These are phyloP conservation scores for Pangasius djambal DNA, from an alignment of 2,797 vertebrate species.

Conservation along the genomic window DNA sequence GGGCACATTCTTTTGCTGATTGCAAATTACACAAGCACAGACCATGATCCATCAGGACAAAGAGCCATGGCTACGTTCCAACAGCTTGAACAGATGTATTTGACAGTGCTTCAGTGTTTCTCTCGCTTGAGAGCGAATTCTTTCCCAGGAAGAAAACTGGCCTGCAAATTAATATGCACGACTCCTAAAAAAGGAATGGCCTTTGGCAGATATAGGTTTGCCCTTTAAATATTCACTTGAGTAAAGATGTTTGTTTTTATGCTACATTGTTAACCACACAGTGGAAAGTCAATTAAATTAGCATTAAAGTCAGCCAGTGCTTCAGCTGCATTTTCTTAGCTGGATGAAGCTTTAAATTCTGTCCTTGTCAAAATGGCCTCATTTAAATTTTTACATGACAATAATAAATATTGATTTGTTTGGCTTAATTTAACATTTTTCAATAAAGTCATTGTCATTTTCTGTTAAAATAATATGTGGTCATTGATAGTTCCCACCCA, in stretches of 20 bases:
- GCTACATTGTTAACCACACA: slow-evolving; percentile 4
- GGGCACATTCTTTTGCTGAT: slow-evolving; percentile 27
- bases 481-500: neutral
- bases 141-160: slow-evolving; percentile 56
- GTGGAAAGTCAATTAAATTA: slow-evolving; percentile 18
- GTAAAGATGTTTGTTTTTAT: slow-evolving; percentile 42
- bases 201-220: slow-evolving; percentile 59
- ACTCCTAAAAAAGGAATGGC: slow-evolving; percentile 67
- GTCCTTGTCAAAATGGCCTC: neutral
- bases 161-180: slow-evolving; percentile 66
- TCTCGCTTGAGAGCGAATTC: slow-evolving; percentile 41
- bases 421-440: neutral
- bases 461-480: neutral
- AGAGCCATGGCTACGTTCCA: slow-evolving; percentile 37
- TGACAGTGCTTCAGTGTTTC: slow-evolving; percentile 38
- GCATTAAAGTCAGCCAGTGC: neutral
- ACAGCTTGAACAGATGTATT: slow-evolving; percentile 38
- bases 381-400: neutral
- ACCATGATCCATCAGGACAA: slow-evolving; percentile 37
- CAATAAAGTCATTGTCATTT: neutral
- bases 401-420: neutral
- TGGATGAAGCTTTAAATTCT: neutral
- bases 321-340: neutral
- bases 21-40: slow-evolving; percentile 38
- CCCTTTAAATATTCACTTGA: slow-evolving; percentile 72